Conservation (phyloP, 2,113 vertebrate genomes). For the Tragulus kanchil region DNA sequence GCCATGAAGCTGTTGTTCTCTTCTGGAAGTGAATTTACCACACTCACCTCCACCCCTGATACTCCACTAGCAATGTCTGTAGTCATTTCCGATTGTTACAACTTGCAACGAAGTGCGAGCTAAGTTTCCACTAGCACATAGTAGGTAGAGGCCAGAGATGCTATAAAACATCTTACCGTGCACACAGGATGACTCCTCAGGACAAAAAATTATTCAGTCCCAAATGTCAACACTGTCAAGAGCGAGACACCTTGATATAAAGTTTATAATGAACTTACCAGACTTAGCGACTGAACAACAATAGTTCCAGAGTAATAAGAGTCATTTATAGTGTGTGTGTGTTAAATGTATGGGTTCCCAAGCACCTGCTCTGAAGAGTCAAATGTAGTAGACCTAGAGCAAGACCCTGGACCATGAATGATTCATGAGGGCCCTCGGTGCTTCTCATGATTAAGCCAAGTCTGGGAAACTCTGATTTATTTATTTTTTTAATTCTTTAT, state of each 20-base stretch:
- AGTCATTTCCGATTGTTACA: constrained; percentile 6
- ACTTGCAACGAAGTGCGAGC: background rate
- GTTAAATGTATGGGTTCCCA: background rate
- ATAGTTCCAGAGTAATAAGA: background rate
- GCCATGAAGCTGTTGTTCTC: background rate
- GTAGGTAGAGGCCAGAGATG: background rate
- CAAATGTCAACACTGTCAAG: background rate
- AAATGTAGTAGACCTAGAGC: background rate
- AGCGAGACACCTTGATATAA: background rate
- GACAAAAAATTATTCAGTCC: background rate
- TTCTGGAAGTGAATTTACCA: background rate
- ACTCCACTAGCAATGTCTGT: background rate
- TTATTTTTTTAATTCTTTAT: too few relatives aligned
- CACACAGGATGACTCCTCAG: background rate
- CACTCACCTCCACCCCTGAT: background rate
- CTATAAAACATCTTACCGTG: background rate
- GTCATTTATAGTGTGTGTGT: background rate
- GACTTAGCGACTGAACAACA: background rate
- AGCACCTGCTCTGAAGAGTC: constrained; percentile 7
- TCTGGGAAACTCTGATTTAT: constrained; percentile 24
- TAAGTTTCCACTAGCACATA: background rate
- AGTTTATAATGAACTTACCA: background rate
- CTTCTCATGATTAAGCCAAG: constrained; percentile 20
- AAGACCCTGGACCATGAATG: background rate
- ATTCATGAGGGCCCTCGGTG: background rate